These are phyloP conservation scores for Halocynthia aurantium DNA, from an alignment of 23 tunicate species.

Conservation along the genomic window DNA sequence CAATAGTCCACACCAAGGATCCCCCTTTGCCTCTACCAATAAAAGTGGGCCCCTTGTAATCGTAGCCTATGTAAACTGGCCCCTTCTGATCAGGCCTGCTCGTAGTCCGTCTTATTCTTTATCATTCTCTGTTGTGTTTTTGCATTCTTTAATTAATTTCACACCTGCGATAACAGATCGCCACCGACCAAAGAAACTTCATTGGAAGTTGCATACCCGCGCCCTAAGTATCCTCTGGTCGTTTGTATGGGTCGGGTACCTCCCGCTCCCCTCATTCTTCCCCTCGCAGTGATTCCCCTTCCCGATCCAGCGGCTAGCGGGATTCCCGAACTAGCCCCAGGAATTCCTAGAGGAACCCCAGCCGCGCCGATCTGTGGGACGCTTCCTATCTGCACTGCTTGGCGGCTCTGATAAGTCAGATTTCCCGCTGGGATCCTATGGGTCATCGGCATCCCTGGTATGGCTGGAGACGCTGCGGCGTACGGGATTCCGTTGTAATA, in stretches of 20 bases:
- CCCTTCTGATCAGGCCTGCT: too few relatives aligned
- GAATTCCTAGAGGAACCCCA: slow-evolving; percentile 94
- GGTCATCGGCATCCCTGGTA: slow-evolving; percentile 54
- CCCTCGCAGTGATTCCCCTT: slow-evolving; percentile 28
- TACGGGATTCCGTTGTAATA: slow-evolving; percentile 83
- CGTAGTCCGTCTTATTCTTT: too few relatives aligned
- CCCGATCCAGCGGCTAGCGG: slow-evolving; percentile 18
- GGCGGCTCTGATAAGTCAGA: slow-evolving; percentile 7
- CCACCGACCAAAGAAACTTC: slow-evolving; percentile 70
- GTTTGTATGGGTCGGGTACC: slow-evolving; percentile 23
- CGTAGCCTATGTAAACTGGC: too few relatives aligned
- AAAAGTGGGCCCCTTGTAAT: too few relatives aligned
- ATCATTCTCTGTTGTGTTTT: background rate
- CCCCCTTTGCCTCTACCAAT: too few relatives aligned
- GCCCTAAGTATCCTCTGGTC: slow-evolving; percentile 48
- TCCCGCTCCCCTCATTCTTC: slow-evolving; percentile 51
- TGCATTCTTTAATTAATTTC: slow-evolving; percentile 42
- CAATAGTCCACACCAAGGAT: too few relatives aligned
- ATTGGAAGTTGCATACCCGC: slow-evolving; percentile 60
- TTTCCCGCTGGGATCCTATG: slow-evolving; percentile 27
- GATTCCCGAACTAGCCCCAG: slow-evolving; percentile 86
- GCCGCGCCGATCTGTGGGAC: slow-evolving; percentile 87
- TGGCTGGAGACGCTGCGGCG: slow-evolving; percentile 40
- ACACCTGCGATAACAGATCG: slow-evolving; percentile 72
- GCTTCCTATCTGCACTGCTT: slow-evolving; percentile 33